Percentiles rank a stretch among this genome's conserved stretches.
Conservation (phyloP, 2,797 vertebrate genomes). For the Octomys mimax region DNA sequence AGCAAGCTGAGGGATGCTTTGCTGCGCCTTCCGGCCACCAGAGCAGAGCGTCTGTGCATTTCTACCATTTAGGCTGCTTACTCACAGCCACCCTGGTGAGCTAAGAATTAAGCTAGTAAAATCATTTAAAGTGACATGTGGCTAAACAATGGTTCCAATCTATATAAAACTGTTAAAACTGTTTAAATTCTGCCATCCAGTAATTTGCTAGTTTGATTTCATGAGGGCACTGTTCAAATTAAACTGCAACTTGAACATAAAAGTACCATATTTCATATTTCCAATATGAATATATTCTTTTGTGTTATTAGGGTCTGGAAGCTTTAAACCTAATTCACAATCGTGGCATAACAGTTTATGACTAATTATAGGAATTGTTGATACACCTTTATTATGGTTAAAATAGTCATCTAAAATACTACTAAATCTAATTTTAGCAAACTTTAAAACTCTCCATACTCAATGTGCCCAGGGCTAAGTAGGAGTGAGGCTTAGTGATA, state of each 20-base stretch:
- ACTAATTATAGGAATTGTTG: conserved; percentile 14
- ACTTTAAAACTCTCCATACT: neutral
- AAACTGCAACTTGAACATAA: conserved; percentile 15
- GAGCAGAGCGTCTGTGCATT: neutral
- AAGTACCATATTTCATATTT: conserved; percentile 13
- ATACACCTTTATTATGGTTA: conserved; percentile 5
- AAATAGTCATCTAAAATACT: conserved; percentile 9
- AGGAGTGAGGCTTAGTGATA: neutral
- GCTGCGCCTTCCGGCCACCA: neutral
- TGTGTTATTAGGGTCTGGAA: neutral
- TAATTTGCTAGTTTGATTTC: conserved; percentile 11
- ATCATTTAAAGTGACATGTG: neutral
- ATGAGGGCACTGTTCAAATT: conserved; percentile 18
- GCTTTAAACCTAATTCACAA: conserved; percentile 16
- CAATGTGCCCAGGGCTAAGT: neutral
- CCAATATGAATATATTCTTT: neutral
- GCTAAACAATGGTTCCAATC: neutral
- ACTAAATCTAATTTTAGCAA: neutral
- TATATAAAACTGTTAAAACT: neutral
- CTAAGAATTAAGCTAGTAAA: neutral
- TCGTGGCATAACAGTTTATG: conserved; percentile 28
- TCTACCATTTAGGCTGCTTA: neutral
- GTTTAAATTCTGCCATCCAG: neutral
- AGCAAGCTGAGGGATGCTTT: too few species aligned
- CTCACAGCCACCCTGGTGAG: neutral